Evolutionary conservation across 1,140 invertebrate species (phyloP).

Genomic region (Eufriesea mexicana): DNA sequence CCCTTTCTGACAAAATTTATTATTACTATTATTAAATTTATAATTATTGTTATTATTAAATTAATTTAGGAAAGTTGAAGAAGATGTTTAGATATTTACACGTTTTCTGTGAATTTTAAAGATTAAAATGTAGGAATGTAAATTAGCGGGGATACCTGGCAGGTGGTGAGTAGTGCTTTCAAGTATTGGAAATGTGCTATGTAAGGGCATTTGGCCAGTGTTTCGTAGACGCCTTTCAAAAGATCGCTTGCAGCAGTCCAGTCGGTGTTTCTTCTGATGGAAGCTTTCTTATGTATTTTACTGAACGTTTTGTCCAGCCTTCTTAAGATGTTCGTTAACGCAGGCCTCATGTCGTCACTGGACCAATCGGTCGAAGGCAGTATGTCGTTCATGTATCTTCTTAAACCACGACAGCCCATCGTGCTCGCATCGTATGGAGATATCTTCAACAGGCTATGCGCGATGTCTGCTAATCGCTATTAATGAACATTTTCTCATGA

Average conservation of each 20-base stretch:
- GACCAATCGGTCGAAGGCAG: constrained; percentile 98
- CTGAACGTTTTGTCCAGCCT: constrained; percentile 98
- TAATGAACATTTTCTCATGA: not conserved
- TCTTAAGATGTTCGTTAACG: constrained; percentile 94
- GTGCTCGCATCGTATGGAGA: constrained; percentile 98
- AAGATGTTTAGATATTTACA: too few relatives aligned
- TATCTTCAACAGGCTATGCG: constrained; percentile 97
- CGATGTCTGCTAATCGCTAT: constrained; percentile 96
- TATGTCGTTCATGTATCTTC: constrained; percentile 97
- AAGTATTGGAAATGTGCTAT: constrained; percentile 98
- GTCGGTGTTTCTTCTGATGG: constrained; percentile 94
- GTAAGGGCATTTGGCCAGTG: constrained; percentile 95
- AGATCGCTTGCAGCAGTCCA: constrained; percentile 97
- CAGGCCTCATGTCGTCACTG: constrained; percentile 95
- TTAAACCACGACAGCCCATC: constrained; percentile 95
- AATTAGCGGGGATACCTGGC: constrained; percentile 84
- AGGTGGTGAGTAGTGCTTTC: constrained; percentile 93
- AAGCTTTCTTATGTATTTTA: constrained; percentile 98
- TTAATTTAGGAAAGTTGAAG: too few relatives aligned
- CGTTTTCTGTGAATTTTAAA: too few relatives aligned
- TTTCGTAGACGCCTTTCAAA: constrained; percentile 97
- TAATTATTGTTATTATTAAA: too few relatives aligned
- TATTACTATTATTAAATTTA: too few relatives aligned
- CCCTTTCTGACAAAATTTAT: too few relatives aligned
- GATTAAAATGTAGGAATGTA: too few relatives aligned